Evolutionary conservation across 2,113 vertebrate genomes (phyloP).

Genomic region (Tetraodon nigroviridis): DNA sequence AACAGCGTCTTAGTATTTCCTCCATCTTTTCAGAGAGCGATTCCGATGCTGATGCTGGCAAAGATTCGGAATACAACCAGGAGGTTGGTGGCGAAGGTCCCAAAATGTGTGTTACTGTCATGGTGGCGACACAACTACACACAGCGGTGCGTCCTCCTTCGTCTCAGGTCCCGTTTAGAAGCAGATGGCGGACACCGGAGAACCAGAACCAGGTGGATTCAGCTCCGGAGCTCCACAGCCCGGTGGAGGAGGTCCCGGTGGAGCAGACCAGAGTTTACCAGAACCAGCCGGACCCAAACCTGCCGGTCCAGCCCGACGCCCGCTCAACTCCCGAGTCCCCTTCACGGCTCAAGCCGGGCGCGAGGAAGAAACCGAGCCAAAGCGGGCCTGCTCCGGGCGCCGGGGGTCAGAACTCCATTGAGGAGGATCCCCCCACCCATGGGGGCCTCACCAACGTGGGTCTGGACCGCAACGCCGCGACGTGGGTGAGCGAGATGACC

Average conservation of each 20-base stretch:
- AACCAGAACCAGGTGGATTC: slow-evolving; percentile 38
- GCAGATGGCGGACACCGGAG: slow-evolving; percentile 31
- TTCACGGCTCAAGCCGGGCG: slow-evolving; percentile 8
- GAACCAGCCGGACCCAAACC: slow-evolving; percentile 25
- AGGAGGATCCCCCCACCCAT: slow-evolving; percentile 30
- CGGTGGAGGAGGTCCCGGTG: slow-evolving; percentile 57
- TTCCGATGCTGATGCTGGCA: slow-evolving; percentile 38
- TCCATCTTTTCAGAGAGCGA: slow-evolving; percentile 53
- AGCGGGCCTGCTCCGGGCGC: background rate
- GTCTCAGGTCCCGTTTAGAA: slow-evolving; percentile 21
- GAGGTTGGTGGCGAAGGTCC: slow-evolving; percentile 51
- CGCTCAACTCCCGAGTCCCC: slow-evolving; percentile 8
- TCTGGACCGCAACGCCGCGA: slow-evolving; percentile 53
- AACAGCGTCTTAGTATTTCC: background rate
- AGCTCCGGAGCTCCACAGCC: slow-evolving; percentile 50
- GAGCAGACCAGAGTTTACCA: slow-evolving; percentile 70
- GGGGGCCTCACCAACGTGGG: slow-evolving; percentile 21
- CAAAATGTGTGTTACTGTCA: background rate
- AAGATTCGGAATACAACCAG: slow-evolving; percentile 35
- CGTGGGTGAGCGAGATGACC: slow-evolving; percentile 53
- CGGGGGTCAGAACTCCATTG: slow-evolving; percentile 47
- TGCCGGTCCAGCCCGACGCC: slow-evolving; percentile 4
- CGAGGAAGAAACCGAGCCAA: slow-evolving; percentile 9
- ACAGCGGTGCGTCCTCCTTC: background rate
- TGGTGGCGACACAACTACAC: background rate